These are phyloP conservation scores for Pterostichus niger DNA, from an alignment of 2,888 invertebrate genomes.

Conservation along the genomic window DNA sequence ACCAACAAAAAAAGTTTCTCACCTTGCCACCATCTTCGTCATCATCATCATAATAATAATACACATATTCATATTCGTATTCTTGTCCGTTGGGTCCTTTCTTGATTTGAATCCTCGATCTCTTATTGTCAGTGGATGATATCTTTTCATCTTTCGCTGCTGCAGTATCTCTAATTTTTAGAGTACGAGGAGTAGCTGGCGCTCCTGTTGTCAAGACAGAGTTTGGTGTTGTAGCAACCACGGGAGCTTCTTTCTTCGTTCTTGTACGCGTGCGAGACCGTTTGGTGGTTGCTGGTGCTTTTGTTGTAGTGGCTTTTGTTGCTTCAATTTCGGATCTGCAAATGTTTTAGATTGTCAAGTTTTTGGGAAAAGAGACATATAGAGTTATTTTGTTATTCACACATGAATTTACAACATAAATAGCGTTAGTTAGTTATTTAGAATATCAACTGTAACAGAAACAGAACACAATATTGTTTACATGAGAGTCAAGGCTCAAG, in stretches of 20 bases:
- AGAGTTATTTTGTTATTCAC: slow-evolving; percentile 24
- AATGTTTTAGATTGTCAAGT: background rate
- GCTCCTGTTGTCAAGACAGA: slow-evolving; percentile 80
- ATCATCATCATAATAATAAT: slow-evolving; percentile 93
- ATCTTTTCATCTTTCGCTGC: slow-evolving; percentile 79
- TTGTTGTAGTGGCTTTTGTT: slow-evolving; percentile 45
- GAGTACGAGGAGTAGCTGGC: slow-evolving; percentile 74
- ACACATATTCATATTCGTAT: slow-evolving; percentile 95
- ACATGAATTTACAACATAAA: background rate
- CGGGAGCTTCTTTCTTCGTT: slow-evolving; percentile 73
- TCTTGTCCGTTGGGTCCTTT: slow-evolving; percentile 94
- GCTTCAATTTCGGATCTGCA: slow-evolving; percentile 60
- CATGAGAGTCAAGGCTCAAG: background rate
- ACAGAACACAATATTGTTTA: background rate
- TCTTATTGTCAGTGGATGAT: slow-evolving; percentile 83
- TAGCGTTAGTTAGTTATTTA: too few relatives aligned
- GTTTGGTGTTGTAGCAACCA: slow-evolving; percentile 79
- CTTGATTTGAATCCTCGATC: slow-evolving; percentile 89
- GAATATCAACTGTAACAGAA: background rate
- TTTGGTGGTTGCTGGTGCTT: slow-evolving; percentile 66
- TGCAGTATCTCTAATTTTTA: slow-evolving; percentile 74
- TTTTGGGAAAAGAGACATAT: background rate
- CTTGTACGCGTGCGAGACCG: slow-evolving; percentile 68
- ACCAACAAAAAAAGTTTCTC: slow-evolving; percentile 37
- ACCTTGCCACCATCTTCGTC: slow-evolving; percentile 80